A percentile compares a stretch with the other conserved stretches of the same genome.
Evolutionary conservation across 1,140 invertebrate genomes (phyloP).

Genomic region (Brachionus manjavacas): DNA sequence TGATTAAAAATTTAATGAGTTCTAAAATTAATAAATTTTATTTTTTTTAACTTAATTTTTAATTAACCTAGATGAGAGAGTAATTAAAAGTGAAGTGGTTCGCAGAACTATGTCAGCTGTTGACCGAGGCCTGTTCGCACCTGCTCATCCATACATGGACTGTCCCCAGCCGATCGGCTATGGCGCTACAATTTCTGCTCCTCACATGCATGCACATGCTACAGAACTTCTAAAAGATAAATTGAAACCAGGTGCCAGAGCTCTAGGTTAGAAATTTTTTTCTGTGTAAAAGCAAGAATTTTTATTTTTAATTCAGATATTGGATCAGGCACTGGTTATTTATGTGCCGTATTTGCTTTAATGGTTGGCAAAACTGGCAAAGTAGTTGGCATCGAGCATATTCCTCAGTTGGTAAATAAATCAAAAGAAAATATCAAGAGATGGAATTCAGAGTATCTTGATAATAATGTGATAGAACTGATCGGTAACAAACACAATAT

Average conservation of each 20-base stretch:
- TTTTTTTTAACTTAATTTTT: not conserved
- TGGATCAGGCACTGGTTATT: constrained; percentile 88
- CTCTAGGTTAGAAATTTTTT: constrained; percentile 58
- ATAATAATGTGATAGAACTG: constrained; percentile 30
- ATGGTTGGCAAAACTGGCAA: constrained; percentile 74
- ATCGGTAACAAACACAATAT: not conserved
- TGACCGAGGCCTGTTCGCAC: constrained; percentile 2
- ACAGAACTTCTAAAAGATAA: constrained; percentile 80
- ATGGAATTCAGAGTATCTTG: constrained; percentile 62
- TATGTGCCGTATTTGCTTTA: constrained; percentile 86
- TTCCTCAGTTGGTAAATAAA: constrained; percentile 72
- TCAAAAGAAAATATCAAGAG: constrained; percentile 72
- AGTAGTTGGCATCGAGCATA: constrained; percentile 86
- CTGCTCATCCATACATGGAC: not conserved
- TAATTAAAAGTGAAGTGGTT: constrained; percentile 6
- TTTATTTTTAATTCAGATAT: constrained; percentile 66
- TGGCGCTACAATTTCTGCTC: constrained; percentile 21
- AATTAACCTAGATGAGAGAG: not conserved
- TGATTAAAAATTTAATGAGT: not conserved
- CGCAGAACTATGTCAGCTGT: constrained; percentile 6
- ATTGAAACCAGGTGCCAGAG: constrained; percentile 68
- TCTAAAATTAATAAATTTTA: not conserved
- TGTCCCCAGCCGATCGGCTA: constrained; percentile 41
- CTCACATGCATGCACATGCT: constrained; percentile 94
- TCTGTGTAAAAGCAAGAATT: not conserved